Evolutionary conservation across 2,888 invertebrate species (phyloP).

Genomic region (Deilephila porcellus): DNA sequence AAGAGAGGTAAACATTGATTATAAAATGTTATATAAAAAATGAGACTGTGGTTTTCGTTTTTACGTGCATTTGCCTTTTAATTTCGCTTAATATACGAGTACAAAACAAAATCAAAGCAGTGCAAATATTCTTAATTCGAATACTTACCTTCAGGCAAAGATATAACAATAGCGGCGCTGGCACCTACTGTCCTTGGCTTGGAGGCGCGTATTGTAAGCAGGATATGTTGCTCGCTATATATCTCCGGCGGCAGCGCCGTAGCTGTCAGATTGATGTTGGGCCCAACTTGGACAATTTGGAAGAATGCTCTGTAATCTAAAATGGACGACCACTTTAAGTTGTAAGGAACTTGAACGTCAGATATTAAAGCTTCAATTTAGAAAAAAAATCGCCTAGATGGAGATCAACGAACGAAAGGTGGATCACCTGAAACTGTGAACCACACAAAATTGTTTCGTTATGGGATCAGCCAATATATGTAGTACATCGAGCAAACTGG

Average conservation of each 20-base stretch:
- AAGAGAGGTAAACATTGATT: not conserved
- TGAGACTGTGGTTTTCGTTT: slow-evolving; percentile 43
- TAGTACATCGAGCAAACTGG: too few species aligned
- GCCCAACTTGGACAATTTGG: slow-evolving; percentile 41
- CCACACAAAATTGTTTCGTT: too few species aligned
- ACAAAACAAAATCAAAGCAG: too few species aligned
- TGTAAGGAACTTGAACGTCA: not conserved
- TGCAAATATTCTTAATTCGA: too few species aligned
- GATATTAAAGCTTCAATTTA: too few species aligned
- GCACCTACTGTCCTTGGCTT: slow-evolving; percentile 70
- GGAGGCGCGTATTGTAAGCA: slow-evolving; percentile 56
- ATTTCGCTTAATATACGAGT: too few species aligned
- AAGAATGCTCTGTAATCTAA: slow-evolving; percentile 57
- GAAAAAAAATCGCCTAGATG: too few species aligned
- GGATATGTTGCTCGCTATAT: slow-evolving; percentile 49
- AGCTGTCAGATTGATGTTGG: slow-evolving; percentile 45
- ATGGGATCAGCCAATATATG: too few species aligned
- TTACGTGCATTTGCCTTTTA: not conserved
- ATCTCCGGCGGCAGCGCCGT: slow-evolving; percentile 56
- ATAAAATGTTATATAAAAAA: not conserved
- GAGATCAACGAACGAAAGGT: too few species aligned
- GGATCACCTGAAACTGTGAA: too few species aligned
- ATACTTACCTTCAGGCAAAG: slow-evolving; percentile 63
- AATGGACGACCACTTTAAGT: slow-evolving; percentile 19
- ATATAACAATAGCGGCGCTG: slow-evolving; percentile 59